These are phyloP conservation scores for Tipula confusa DNA, from an alignment of 2,888 invertebrate species.

Conservation along the genomic window DNA sequence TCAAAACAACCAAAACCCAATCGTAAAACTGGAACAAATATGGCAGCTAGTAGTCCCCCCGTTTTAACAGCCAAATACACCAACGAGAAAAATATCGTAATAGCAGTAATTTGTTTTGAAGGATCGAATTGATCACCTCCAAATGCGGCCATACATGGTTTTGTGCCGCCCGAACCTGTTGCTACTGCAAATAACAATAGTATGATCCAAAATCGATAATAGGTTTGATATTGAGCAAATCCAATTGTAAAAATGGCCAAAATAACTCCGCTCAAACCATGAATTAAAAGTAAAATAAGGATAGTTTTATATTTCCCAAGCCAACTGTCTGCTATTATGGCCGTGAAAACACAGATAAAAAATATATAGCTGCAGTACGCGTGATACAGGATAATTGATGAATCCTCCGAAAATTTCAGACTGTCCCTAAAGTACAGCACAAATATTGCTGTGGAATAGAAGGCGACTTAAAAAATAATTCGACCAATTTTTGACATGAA, in stretches of 20 bases:
- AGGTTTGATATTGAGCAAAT: neutral
- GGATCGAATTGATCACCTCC: slow-evolving; percentile 74
- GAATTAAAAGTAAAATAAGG: slow-evolving; percentile 45
- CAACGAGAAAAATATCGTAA: slow-evolving; percentile 69
- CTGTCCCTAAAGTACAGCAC: neutral
- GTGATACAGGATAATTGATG: neutral
- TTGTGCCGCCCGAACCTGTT: slow-evolving; percentile 75
- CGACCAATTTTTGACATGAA: neutral
- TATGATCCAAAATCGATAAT: neutral
- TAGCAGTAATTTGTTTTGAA: slow-evolving; percentile 59
- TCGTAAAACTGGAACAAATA: slow-evolving; percentile 68
- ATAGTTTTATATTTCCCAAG: slow-evolving; percentile 83
- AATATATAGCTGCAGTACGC: neutral
- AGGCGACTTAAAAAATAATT: neutral
- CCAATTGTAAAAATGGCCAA: neutral
- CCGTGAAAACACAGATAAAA: slow-evolving; percentile 44
- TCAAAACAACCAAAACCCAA: slow-evolving; percentile 63
- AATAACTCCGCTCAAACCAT: neutral
- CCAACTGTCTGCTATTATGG: slow-evolving; percentile 88
- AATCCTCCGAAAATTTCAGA: neutral
- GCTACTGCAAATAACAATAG: slow-evolving; percentile 51
- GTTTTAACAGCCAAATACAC: slow-evolving; percentile 66
- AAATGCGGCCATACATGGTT: slow-evolving; percentile 76
- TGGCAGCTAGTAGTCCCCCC: slow-evolving; percentile 68
- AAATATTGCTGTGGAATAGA: neutral